Base-by-base conservation (phyloP, 1,140 invertebrate genomes). In the Bradynema listronoti region DNA sequence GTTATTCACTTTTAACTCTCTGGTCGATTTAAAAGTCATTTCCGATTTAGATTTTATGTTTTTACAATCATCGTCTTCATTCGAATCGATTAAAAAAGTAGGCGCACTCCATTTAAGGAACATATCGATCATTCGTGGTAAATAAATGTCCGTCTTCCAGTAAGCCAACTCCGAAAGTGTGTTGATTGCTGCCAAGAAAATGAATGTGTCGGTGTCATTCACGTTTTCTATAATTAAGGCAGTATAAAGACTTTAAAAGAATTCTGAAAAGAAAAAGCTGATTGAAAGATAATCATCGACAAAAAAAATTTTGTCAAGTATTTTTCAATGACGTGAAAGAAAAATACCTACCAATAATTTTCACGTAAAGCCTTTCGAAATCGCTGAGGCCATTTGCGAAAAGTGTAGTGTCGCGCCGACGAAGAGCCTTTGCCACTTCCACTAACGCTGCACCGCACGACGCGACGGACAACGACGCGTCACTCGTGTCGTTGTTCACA, bases 181-280 rank as follows among this genome's bases (percentile, higher is more conserved):
- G 46, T 73, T 73, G 11, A 69, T 71, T 4, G 71, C 64, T 25
- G 71, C 34, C 29, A 69, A 36, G 42, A 58, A 69, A 3, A 69
- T 65, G 34, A 69, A 69, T 9, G 71, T 61, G 39, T 69, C 66
- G 6, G 25, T 25, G 33, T 73, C 49, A 14, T 33, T 19, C 11
- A 74, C 7, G n/a, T 68, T 32, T 22, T 66, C 64, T 66, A 27
- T 14, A 66, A 47, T 39, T 11, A 39, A 39, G 19, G 19, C 11
- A 11, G 36, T 11, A 39, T 19, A 11, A 39, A 39, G 19, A 11
- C 11, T 11, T 11, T 11, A 11, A 39, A 19, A 39, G 11, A 11
- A 39, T 11, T 11, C 11, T 39, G 19, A 39, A 39, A 11, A 11
- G 36, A 11, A 19, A 68, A 57, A 4, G 22, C 68, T 2, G 4